Conservation (phyloP, 2,888 invertebrate species). For the Branchellion lobata region DNA sequence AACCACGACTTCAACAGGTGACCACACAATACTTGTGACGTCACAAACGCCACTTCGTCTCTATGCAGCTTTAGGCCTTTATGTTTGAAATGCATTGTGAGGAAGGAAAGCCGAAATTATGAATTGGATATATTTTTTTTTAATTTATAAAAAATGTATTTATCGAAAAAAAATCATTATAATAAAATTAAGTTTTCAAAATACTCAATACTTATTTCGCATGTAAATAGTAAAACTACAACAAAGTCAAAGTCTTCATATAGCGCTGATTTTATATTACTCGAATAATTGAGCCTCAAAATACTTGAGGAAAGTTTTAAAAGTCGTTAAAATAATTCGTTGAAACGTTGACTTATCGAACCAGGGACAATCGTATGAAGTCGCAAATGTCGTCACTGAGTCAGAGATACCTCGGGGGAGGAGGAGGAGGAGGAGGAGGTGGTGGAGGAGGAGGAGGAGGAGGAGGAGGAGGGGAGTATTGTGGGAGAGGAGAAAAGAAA, state of each 20-base stretch:
- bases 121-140: neutral
- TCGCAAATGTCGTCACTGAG: neutral
- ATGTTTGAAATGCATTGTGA: no score
- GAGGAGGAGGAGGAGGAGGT: no score
- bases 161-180: neutral
- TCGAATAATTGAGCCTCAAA: no score
- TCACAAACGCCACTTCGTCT: neutral
- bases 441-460: constrained; percentile 12
- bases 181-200: neutral
- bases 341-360: no score
- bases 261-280: no score
- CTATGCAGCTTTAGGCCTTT: no score
- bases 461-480: neutral
- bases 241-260: no score
- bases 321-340: no score
- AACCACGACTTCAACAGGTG: constrained; percentile 25
- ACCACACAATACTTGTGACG: neutral
- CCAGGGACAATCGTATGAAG: neutral
- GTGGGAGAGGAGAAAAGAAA: constrained; percentile 52
- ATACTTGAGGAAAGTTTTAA: no score
- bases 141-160: neutral
- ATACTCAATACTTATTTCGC: no score
- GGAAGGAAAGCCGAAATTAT: neutral
- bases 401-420: neutral
- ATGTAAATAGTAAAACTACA: no score